Percentiles rank a stretch among this genome's conserved stretches.
phyloP scores from a whole-genome alignment of 2,888 invertebrate genomes.

The Psococerastis gibbosa region DNA sequence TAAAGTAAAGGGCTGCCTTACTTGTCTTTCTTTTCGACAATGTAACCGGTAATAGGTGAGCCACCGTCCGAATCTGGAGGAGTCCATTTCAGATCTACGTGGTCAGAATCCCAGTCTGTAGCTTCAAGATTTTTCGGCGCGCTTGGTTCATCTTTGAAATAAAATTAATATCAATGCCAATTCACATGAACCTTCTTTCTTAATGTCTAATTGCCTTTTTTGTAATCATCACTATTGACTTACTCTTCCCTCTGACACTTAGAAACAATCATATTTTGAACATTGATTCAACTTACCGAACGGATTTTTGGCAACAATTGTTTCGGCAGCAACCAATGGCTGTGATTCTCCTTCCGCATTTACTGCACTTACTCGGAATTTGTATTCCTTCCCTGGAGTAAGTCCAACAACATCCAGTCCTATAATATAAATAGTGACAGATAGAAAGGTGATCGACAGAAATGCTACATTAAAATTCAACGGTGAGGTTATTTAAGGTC shows the following conservation, averaged over 20 bases:
- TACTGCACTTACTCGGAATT: slow-evolving; percentile 88
- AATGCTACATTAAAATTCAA: too few relatives aligned
- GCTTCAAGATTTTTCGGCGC: slow-evolving; percentile 71
- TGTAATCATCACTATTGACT: background rate
- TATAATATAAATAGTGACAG: too few relatives aligned
- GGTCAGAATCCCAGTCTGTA: slow-evolving; percentile 89
- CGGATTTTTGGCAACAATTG: slow-evolving; percentile 92
- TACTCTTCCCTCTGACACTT: background rate
- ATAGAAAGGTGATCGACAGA: too few relatives aligned
- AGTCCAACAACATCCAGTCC: slow-evolving; percentile 65
- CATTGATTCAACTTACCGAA: slow-evolving; percentile 39
- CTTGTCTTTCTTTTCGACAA: slow-evolving; percentile 83
- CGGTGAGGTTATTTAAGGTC: too few relatives aligned
- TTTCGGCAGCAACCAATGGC: slow-evolving; percentile 68
- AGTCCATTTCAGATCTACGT: slow-evolving; percentile 80
- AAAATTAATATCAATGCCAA: background rate
- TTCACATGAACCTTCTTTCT: background rate
- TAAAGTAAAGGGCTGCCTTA: too few relatives aligned
- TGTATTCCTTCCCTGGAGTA: slow-evolving; percentile 81
- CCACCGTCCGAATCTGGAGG: slow-evolving; percentile 78
- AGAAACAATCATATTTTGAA: too few relatives aligned
- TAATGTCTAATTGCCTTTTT: background rate
- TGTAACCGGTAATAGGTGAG: slow-evolving; percentile 65
- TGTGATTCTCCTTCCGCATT: slow-evolving; percentile 92
- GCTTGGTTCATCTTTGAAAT: slow-evolving; percentile 55